A percentile compares a stretch with the other conserved stretches of the same genome.
Conservation (phyloP, 2,113 vertebrate species). For the Thomomys bottae region DNA sequence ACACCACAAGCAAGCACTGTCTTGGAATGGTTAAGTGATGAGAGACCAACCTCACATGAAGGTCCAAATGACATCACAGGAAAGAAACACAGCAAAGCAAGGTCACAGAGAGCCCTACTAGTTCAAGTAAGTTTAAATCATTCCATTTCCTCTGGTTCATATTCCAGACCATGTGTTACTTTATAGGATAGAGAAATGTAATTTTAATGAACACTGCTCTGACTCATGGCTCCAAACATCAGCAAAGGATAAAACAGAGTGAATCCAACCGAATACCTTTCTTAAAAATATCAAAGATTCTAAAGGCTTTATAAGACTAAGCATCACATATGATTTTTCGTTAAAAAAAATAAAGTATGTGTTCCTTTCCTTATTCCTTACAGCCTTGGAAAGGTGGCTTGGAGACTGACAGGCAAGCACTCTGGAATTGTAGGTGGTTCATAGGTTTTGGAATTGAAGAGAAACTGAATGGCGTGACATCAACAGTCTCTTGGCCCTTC, state of each 20-base stretch:
- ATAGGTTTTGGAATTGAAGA: neutral
- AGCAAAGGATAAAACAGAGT: neutral
- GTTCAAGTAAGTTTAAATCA: neutral
- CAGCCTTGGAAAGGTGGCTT: neutral
- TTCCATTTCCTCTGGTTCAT: neutral
- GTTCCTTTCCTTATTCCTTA: slow-evolving; percentile 17
- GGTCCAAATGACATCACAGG: no score
- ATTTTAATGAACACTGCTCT: neutral
- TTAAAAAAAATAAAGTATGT: neutral
- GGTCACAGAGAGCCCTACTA: no score
- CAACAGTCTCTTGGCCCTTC: neutral
- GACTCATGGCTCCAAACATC: neutral
- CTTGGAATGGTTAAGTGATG: slow-evolving; percentile 29
- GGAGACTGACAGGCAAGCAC: neutral
- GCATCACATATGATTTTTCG: neutral
- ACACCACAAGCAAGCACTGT: neutral
- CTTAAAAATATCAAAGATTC: neutral
- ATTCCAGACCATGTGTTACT: neutral
- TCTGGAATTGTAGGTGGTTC: neutral
- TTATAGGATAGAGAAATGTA: neutral
- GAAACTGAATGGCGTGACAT: neutral
- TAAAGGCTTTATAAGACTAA: neutral
- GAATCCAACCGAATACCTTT: neutral
- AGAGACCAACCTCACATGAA: neutral
- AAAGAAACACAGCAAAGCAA: neutral